These are phyloP conservation scores for Sakesphorus luctuosus DNA, from an alignment of 2,113 vertebrate genomes.

Conservation along the genomic window DNA sequence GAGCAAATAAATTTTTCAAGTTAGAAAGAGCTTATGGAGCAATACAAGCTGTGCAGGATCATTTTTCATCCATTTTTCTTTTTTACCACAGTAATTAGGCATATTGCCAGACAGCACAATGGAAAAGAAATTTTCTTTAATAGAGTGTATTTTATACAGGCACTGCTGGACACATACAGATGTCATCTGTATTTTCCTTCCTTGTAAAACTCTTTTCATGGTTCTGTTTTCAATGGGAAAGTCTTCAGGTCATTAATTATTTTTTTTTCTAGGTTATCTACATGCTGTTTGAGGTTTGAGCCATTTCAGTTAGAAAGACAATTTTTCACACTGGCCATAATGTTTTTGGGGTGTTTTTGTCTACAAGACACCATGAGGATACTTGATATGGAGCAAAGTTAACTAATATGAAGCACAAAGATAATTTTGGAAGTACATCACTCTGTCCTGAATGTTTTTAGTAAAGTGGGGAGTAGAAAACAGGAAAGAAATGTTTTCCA, in stretches of 20 bases:
- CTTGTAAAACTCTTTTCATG: neutral
- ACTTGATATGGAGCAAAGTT: neutral
- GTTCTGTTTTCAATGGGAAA: neutral
- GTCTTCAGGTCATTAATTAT: neutral
- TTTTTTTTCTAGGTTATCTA: neutral
- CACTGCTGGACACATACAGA: neutral
- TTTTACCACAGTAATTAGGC: slow-evolving; percentile 40
- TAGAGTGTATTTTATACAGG: neutral
- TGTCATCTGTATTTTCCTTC: neutral
- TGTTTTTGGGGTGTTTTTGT: neutral
- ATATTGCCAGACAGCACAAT: slow-evolving; percentile 26
- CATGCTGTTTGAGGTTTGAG: neutral
- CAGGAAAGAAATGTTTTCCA: neutral
- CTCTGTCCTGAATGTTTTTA: neutral
- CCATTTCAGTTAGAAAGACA: neutral
- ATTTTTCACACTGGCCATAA: neutral
- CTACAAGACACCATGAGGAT: neutral
- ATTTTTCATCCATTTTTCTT: slow-evolving; percentile 2
- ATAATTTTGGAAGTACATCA: neutral
- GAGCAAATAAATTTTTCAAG: slow-evolving; percentile 4
- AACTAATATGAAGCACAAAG: neutral
- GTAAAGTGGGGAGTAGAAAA: neutral
- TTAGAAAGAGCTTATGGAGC: neutral
- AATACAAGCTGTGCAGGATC: neutral
- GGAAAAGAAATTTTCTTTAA: slow-evolving; percentile 30